phyloP scores from a whole-genome alignment of 2,113 vertebrate species.

The human (Homo sapiens) region DNA sequence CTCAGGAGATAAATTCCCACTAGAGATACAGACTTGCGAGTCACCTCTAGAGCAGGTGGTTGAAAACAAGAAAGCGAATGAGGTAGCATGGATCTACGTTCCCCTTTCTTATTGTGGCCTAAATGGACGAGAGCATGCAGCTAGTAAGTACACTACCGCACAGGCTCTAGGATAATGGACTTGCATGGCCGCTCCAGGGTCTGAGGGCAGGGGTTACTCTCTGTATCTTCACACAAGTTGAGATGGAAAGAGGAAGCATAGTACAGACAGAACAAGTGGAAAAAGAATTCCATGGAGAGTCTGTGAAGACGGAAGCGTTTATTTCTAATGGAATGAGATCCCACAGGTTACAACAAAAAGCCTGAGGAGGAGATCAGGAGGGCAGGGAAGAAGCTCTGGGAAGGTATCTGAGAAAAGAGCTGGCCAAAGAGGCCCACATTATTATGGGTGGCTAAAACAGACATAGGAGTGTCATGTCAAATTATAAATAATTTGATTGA shows the following conservation, averaged over 20 bases:
- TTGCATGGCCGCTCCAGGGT: not conserved
- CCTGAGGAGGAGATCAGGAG: not conserved
- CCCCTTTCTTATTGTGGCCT: not conserved
- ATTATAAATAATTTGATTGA: not conserved
- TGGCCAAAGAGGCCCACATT: not conserved
- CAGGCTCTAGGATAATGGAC: not conserved
- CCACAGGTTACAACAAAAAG: not conserved
- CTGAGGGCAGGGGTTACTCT: too few relatives aligned
- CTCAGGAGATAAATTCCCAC: not conserved
- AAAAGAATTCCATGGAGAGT: not conserved
- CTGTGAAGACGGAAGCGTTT: not conserved
- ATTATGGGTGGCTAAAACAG: too few relatives aligned
- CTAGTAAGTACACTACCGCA: not conserved
- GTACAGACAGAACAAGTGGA: not conserved
- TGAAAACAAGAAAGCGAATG: not conserved
- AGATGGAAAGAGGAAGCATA: not conserved
- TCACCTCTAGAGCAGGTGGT: not conserved
- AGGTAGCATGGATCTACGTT: not conserved
- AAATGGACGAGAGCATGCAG: not conserved
- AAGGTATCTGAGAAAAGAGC: not conserved
- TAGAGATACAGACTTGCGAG: not conserved
- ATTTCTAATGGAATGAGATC: not conserved
- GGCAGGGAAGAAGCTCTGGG: not conserved
- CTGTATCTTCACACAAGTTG: not conserved
- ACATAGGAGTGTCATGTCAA: not conserved